Conservation (phyloP, 1,140 invertebrate species). For the Drosophila orena region DNA sequence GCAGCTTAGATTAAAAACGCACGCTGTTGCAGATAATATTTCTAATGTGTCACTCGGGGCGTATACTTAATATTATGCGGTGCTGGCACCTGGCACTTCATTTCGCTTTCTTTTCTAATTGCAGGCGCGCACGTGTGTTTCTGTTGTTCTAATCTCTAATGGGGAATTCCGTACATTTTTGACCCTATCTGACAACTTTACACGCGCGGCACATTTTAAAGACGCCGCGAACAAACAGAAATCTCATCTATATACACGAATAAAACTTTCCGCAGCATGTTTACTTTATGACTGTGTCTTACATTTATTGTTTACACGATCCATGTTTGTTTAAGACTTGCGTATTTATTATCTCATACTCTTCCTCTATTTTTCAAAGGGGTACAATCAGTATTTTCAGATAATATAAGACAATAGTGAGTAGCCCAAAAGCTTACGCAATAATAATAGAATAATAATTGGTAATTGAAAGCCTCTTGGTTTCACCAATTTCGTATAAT, state of each 20-base stretch:
- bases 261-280: slow-evolving; percentile 62
- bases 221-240: slow-evolving; percentile 24
- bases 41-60: slow-evolving; percentile 14
- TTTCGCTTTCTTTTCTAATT: slow-evolving; percentile 36
- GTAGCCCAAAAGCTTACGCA: too few relatives aligned
- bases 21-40: background rate
- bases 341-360: slow-evolving; percentile 14
- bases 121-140: background rate
- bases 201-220: slow-evolving; percentile 57
- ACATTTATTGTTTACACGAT: slow-evolving; percentile 42
- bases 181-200: slow-evolving; percentile 61
- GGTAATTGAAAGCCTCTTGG: too few relatives aligned
- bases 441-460: too few relatives aligned
- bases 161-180: slow-evolving; percentile 37
- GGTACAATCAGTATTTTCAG: background rate
- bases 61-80: slow-evolving; percentile 42
- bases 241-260: slow-evolving; percentile 22
- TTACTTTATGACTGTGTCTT: slow-evolving; percentile 40
- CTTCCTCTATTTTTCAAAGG: background rate
- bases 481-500: background rate
- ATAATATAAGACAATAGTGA: background rate
- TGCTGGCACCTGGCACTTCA: background rate
- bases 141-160: slow-evolving; percentile 34
- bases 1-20: background rate
- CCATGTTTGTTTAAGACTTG: slow-evolving; percentile 39